Evolutionary conservation across 2,113 vertebrate genomes (phyloP), one percentile per base, ranked within the genome.

Genomic region (Trichechus manatus): DNA sequence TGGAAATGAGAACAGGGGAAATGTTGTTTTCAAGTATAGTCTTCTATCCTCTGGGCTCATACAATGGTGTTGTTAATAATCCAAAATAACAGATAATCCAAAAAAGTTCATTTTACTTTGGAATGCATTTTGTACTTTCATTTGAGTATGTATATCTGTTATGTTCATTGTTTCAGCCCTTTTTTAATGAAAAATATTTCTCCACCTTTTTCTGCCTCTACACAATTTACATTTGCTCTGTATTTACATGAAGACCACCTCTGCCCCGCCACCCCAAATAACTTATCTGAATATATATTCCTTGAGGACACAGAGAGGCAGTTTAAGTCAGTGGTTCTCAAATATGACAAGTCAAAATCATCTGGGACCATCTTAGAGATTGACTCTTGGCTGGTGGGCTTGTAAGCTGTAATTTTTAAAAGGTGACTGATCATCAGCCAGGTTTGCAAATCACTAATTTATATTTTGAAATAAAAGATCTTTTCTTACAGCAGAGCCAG

Each of bases 101-200:
- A 82, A 79, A 94, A 89, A 86, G 5, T 78, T 96, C 23, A 77
- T 93, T 94, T 93, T 96, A 68, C 31, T 94, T 93, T 70, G 89
- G 96, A 95, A 87, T 96, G 47, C 68, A 95, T 91, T 96, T 97
- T 97, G 47, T 95, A 83, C 95, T 96, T 96, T 97, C 59, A 78
- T 90, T 95, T 94, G 66, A 93, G 91, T 96, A 31, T 36, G 3
- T 81, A 23, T 87, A 4, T 78, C 47, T 94, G 36, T 50, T 95
- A 8, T 39, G 50, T 94, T 89, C 10, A 33, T 42, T 50, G 66
- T 94, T 95, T 81, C n/a, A 89, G 31, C 13, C 23, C 50, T 97
- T 96, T 47, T 90, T 83, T 96, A 94, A 84, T 93, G 81, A 93
- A 89, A 95, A 94, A 91, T 42, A 68, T 29, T 87, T 92, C 70